Evolutionary conservation across 2,797 vertebrate genomes (phyloP).

Genomic region (Premnoplex brunnescens): DNA sequence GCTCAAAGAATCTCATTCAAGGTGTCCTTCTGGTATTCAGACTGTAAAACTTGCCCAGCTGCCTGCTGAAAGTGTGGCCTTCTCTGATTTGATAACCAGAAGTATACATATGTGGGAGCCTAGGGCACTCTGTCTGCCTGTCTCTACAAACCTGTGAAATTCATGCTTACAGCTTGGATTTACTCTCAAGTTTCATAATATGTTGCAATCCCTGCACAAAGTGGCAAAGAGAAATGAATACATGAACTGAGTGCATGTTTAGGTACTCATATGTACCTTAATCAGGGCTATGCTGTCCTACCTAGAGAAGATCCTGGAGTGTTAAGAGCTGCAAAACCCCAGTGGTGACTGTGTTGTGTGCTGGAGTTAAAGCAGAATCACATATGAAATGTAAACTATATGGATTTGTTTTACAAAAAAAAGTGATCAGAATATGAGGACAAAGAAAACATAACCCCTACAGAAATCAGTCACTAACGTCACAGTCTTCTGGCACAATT

Average conservation of each 20-base stretch:
- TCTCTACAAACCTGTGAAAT: not conserved
- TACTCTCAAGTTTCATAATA: not conserved
- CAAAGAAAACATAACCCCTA: not conserved
- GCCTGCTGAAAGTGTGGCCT: not conserved
- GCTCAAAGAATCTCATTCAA: not conserved
- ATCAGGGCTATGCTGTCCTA: not conserved
- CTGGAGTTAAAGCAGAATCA: not conserved
- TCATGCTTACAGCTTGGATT: not conserved
- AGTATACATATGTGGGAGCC: not conserved
- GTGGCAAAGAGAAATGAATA: not conserved
- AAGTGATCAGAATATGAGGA: not conserved
- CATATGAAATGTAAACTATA: not conserved
- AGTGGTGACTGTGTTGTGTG: no score
- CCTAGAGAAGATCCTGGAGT: not conserved
- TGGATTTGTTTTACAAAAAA: not conserved
- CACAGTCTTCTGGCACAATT: not conserved
- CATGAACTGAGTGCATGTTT: fast-evolving
- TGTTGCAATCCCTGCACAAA: not conserved
- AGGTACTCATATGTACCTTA: not conserved
- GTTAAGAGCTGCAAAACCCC: not conserved
- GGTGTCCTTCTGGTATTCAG: not conserved
- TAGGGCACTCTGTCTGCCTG: not conserved
- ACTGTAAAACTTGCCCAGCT: not conserved
- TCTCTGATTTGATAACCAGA: not conserved
- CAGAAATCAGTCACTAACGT: not conserved